Base-by-base conservation (phyloP, 2,888 invertebrate genomes). In the Dascillus cervinus region DNA sequence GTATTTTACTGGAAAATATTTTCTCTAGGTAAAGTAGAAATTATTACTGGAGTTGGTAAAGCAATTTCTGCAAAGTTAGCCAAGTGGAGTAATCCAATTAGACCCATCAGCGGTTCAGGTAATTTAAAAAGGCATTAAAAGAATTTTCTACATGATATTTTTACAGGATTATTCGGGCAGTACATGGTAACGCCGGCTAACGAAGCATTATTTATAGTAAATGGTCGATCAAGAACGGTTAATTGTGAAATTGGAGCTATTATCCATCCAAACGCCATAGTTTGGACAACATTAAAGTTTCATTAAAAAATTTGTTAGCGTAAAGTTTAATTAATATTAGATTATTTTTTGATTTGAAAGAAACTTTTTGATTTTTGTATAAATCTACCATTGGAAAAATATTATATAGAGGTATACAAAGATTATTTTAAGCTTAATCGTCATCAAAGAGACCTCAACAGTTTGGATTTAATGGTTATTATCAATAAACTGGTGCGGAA, bases 181-280 rank as follows among this genome's bases (percentile, higher is more conserved):
- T 82, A 75, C 59, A 74, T 84, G 71, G 77, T 81, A 39, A 78
- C 80, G 19, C 79, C 82, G 1, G 77, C 80, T 31, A 75, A 72
- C 53, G 77, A 79, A 47, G 77, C 82, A 8, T 65, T 82, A 14
- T 77, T 80, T 58, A 77, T 83, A 22, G 68, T 83, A 37, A 81
- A 82, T 56, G 82, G 80, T 5, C 73, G 75, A 49, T 76, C 77
- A 39, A 68, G 78, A 54, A 78, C 78, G 24, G 77, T 82, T 36
- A 81, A 82, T 62, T 84, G 84, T 64, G 79, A 82, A 61, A 82
- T 82, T 45, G 77, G 77, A 25, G 77, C 77, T 25, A 68, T 82
- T 28, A 67, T 72, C 24, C 77, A 79, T 58, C 79, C 80, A 11
- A 70, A 73, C 40, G 69, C 75, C 39, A 65, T 76, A 30, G 76